A percentile compares a stretch with the other conserved stretches of the same genome.
These are phyloP conservation scores for Choloepus hoffmanni DNA, from an alignment of 2,113 vertebrate genomes.

Conservation along the genomic window DNA sequence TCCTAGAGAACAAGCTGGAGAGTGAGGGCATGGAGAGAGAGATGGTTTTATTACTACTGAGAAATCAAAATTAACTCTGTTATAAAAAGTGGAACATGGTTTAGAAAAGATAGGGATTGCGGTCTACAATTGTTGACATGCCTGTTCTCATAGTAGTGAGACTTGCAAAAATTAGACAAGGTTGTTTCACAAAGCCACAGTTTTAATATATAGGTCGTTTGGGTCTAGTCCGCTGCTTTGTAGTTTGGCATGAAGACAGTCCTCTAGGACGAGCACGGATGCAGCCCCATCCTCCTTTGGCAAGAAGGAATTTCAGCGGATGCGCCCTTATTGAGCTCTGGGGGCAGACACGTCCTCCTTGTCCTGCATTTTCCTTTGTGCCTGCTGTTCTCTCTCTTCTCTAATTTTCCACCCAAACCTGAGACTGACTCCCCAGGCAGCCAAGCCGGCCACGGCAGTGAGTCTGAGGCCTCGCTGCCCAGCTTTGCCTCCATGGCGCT, in stretches of 20 bases:
- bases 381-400: background rate
- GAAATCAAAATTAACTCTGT: background rate
- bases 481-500: fast-evolving
- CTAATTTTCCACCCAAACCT: background rate
- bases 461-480: fast-evolving
- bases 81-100: background rate
- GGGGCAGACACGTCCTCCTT: background rate
- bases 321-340: fast-evolving
- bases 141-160: background rate
- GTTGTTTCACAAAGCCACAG: background rate
- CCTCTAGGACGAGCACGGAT: background rate
- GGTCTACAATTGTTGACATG: background rate
- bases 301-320: fast-evolving
- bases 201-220: background rate
- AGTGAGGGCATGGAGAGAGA: no score
- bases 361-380: no score
- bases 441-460: no score
- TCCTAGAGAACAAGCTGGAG: fast-evolving
- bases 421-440: fast-evolving
- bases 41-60: background rate
- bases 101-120: background rate
- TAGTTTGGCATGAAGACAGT: fast-evolving
- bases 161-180: background rate
- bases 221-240: no score
- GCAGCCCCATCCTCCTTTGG: fast-evolving